A percentile compares a stretch with the other conserved stretches of the same genome.
These are phyloP conservation scores for Tychaedon coryphoeus DNA, from an alignment of 2,113 vertebrate species.

Conservation along the genomic window DNA sequence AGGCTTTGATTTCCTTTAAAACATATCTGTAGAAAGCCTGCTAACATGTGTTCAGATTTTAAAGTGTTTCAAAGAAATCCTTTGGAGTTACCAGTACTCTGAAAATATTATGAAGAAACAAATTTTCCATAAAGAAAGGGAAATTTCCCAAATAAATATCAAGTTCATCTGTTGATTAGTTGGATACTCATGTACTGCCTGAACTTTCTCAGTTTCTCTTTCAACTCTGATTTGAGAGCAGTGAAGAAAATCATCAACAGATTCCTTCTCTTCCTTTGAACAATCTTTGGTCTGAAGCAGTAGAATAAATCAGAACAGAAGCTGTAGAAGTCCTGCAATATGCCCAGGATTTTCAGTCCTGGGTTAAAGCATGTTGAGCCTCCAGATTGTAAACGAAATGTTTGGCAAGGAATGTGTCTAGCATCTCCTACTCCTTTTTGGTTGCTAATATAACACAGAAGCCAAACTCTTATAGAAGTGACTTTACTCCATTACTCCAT, in stretches of 20 bases:
- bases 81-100: neutral
- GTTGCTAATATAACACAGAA: neutral
- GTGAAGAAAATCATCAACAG: neutral
- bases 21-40: neutral
- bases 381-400: neutral
- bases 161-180: neutral
- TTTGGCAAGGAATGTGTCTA: slow-evolving; percentile 26
- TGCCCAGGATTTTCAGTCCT: slow-evolving; percentile 25
- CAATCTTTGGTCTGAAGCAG: neutral
- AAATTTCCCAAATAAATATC: neutral
- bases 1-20: neutral
- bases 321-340: slow-evolving; percentile 7
- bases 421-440: neutral
- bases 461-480: neutral
- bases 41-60: neutral
- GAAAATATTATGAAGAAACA: neutral
- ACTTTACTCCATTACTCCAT: neutral
- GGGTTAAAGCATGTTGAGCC: neutral
- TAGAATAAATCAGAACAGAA: neutral
- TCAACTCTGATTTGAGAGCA: neutral
- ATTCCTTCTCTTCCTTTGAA: neutral
- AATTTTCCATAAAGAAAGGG: neutral
- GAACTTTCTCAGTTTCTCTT: neutral
- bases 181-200: neutral
- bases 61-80: neutral